Evolutionary conservation across 2,113 vertebrate genomes (phyloP), one percentile per base, ranked within the genome.

Genomic region (Eudyptes chrysolophus): DNA sequence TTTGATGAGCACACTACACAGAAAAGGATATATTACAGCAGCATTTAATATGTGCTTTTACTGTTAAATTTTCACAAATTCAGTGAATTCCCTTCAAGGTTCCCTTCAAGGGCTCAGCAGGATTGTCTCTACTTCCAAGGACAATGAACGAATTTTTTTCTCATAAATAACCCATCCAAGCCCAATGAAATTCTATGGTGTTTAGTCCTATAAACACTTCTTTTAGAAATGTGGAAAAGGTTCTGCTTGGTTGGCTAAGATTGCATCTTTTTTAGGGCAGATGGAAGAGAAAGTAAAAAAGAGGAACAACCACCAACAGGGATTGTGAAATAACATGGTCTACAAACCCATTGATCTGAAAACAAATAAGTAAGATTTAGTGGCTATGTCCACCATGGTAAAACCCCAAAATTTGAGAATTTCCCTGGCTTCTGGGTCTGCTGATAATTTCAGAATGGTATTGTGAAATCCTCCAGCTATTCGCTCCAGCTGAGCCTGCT

Each of bases 401-500:
- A 94, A 96, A 55, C 26, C 68, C 84, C 44, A 26, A 85, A 83
- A 94, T 83, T 25, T 11, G 12, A 92, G 81, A 96, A 92, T 77
- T 93, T 92, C 84, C 84, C 84, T 78, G 72, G 51, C 69, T 95
- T 72, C 54, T 66, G 19, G 46, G 58, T 24, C 30, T 89, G 84
- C 44, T 8, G 54, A 72, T 84, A 94, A 87, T 95, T 96, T 93
- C 81, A 85, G 84, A 89, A 84, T 1, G 1, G 17, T 79, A 46
- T 96, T 97, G 94, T 93, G 94, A 97, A 97, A 96, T 94, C 54
- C 36, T 91, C 54, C 17, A 2, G 74, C 65, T 96, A 89, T 94
- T 91, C 3, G 3, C 77, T 96, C 95, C 98, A 98, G 98, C 97
- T 98, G 97, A 97, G 93, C 55, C 89, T 88, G 83, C 82, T 97